Evolutionary conservation across 2,113 vertebrate species (phyloP).

Genomic region (Uropsilus gracilis): DNA sequence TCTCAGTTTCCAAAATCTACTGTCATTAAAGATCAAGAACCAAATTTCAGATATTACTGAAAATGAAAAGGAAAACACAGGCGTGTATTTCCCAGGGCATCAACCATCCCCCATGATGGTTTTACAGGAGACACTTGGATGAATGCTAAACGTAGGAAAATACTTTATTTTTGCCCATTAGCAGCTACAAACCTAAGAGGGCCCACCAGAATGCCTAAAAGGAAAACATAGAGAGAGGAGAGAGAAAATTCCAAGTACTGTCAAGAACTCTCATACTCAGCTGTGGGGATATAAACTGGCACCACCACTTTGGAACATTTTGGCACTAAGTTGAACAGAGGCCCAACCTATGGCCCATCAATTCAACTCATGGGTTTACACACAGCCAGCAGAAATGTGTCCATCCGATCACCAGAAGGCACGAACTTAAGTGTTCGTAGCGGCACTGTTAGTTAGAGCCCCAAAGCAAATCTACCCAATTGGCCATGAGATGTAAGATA

Average conservation of each 20-base stretch:
- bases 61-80: conserved; percentile 49
- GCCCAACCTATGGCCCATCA: neutral
- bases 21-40: conserved; percentile 44
- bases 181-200: neutral
- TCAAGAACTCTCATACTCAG: neutral
- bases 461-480: neutral
- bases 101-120: neutral
- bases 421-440: neutral
- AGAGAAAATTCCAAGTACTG: neutral
- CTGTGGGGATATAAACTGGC: neutral
- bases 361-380: neutral
- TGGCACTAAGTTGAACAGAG: neutral
- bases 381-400: neutral
- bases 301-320: neutral
- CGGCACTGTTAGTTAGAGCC: neutral
- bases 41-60: conserved; percentile 34
- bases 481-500: neutral
- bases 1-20: conserved; percentile 52
- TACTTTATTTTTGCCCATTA: conserved; percentile 16
- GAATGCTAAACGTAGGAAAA: conserved; percentile 32
- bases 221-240: conserved; percentile 34
- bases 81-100: neutral
- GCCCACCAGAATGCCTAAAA: neutral
- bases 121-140: conserved; percentile 52
- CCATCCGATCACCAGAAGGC: neutral